Evolutionary conservation across 2,888 invertebrate genomes (phyloP), one percentile per base, ranked within the genome.

Genomic region (Eristalinus sepulchralis): DNA sequence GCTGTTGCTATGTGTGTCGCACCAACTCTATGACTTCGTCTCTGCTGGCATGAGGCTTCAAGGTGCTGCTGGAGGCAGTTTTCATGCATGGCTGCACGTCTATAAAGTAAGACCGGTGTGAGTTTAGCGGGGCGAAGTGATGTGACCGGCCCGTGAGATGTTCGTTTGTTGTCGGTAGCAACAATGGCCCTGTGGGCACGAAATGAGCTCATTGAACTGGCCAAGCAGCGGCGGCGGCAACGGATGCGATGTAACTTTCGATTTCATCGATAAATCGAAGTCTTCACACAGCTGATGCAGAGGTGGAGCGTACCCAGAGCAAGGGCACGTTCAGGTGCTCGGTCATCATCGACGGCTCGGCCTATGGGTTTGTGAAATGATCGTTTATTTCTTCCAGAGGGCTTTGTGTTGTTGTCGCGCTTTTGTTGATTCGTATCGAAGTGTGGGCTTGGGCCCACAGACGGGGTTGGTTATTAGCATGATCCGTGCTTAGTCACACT

Each of bases 31-130:
- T 79, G n/a, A n/a, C 67, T 71, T 62, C 24, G 33, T 59, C 64
- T 71, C 24, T 59, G n/a, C 2, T 39, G 27, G 20, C 66, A 9
- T 24, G 57, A 13, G 24, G 24, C 5, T 60, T 79, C 47, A 78
- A 68, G 70, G 70, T 55, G 63, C 39, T 67, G 59, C 33, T 39
- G 39, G 39, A n/a, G 31, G 20, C 39, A 33, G 77, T 75, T 75
- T 70, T 76, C 75, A 70, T 83, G 79, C 83, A 83, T 70, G 59
- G 60, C 11, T 64, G 73, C 83, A 83, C 79, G 79, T 73, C 68
- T 59, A 53, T 62, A 83, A 78, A 66, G 6, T 22, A 39, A 39
- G 10, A n/a, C 13, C 57, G 24, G 24, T 24, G 24, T 24, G 24
- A 22, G 17, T 47, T 17, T 1, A 8, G 5, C 8, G 13, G n/a